phyloP scores from a whole-genome alignment of 2,113 vertebrate genomes.

The Upupa epops region DNA sequence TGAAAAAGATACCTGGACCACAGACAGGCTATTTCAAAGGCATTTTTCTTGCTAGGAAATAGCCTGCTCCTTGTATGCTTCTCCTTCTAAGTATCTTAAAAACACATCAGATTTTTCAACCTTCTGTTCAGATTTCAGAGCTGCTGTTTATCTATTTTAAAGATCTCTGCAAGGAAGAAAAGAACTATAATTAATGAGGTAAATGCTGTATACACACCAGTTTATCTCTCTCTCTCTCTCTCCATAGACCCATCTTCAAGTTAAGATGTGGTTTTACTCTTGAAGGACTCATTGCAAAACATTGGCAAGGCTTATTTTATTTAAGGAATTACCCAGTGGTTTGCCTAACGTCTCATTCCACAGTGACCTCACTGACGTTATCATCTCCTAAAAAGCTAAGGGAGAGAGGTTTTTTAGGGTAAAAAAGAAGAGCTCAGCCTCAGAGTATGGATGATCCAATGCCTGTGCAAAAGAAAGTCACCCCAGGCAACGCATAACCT shows the following conservation, averaged over 20 bases:
- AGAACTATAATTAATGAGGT: constrained; percentile 38
- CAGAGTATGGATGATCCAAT: constrained; percentile 8
- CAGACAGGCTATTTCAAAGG: constrained; percentile 72
- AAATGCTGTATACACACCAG: not conserved
- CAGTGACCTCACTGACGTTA: constrained; percentile 30
- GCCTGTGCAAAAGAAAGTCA: constrained; percentile 5
- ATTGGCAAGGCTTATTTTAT: constrained; percentile 19
- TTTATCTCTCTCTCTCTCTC: constrained; percentile 34
- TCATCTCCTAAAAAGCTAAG: constrained; percentile 47
- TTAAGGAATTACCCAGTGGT: constrained; percentile 30
- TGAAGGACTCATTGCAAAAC: constrained; percentile 53
- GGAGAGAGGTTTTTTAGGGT: constrained; percentile 39
- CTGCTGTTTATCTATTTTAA: constrained; percentile 51
- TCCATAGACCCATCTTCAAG: not conserved
- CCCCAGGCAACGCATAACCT: constrained; percentile 18
- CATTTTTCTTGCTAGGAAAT: constrained; percentile 83
- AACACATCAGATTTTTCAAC: constrained; percentile 69
- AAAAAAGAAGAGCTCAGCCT: constrained; percentile 35
- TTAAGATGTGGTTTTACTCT: constrained; percentile 21
- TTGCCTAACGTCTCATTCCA: constrained; percentile 50
- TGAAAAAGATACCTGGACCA: constrained; percentile 77
- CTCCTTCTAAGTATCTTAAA: constrained; percentile 68
- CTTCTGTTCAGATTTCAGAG: constrained; percentile 47
- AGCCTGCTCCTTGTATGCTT: constrained; percentile 16
- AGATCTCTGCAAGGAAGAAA: constrained; percentile 22